A percentile compares a stretch with the other conserved stretches of the same genome.
phyloP scores from a whole-genome alignment of 2,113 vertebrate genomes.

The Chaetodon trifascialis region DNA sequence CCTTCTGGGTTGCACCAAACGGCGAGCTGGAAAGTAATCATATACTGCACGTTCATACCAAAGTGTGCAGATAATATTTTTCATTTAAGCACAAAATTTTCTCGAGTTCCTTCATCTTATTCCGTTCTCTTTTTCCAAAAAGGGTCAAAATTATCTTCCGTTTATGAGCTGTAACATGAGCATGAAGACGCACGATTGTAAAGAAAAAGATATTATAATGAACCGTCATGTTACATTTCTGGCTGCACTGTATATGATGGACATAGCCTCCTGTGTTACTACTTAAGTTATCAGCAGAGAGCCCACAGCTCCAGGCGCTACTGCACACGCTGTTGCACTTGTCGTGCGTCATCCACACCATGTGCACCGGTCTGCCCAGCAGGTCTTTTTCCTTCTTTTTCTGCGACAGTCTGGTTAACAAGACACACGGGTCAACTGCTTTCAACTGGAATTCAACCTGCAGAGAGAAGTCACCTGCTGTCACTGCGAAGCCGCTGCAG shows the following conservation, averaged over 20 bases:
- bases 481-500: not conserved
- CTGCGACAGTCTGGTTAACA: conserved; percentile 65
- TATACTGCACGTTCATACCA: not conserved
- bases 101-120: not conserved
- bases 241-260: conserved; percentile 9
- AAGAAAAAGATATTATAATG: not conserved
- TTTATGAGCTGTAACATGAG: conserved; percentile 26
- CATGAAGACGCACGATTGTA: not conserved
- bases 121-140: conserved; percentile 17
- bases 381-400: conserved; percentile 47
- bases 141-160: not conserved
- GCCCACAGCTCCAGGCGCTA: conserved; percentile 45
- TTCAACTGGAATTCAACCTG: conserved; percentile 42
- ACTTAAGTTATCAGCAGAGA: conserved; percentile 43
- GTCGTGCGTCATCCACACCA: conserved; percentile 63
- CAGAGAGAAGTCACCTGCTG: conserved; percentile 15
- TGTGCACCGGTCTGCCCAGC: conserved; percentile 39
- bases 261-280: conserved; percentile 42
- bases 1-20: conserved; percentile 24
- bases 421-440: conserved; percentile 54
- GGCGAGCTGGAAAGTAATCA: conserved; percentile 35
- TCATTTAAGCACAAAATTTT: conserved; percentile 2
- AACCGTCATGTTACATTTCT: conserved; percentile 5
- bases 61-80: conserved; percentile 1
- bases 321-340: conserved; percentile 65